Evolutionary conservation across 1,140 invertebrate genomes (phyloP).

Genomic region (Procambarus virginalis): DNA sequence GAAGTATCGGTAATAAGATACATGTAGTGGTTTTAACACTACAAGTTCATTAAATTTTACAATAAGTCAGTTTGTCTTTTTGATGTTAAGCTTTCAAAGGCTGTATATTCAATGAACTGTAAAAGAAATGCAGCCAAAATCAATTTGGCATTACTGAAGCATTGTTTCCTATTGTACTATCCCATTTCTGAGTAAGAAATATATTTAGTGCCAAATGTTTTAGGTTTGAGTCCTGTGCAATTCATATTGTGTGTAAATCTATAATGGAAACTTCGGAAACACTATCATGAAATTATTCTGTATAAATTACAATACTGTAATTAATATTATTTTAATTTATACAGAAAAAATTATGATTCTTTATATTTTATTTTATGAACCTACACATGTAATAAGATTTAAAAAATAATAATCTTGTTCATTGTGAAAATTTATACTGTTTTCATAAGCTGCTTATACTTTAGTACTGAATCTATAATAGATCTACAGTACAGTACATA

Average conservation of each 20-base stretch:
- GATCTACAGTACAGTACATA: no score
- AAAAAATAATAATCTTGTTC: no score
- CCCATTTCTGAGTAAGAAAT: slow-evolving; percentile 21
- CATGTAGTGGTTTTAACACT: neutral
- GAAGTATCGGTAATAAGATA: neutral
- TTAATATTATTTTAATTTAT: neutral
- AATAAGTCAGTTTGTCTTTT: neutral
- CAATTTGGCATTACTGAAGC: neutral
- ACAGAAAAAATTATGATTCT: neutral
- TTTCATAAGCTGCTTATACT: no score
- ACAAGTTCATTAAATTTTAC: neutral
- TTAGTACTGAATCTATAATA: no score
- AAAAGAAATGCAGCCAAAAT: neutral
- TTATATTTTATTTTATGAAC: neutral
- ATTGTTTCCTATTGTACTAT: slow-evolving; percentile 12
- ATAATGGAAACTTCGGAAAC: neutral
- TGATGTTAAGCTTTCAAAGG: slow-evolving; percentile 1
- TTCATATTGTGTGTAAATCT: slow-evolving; percentile 8
- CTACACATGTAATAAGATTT: neutral
- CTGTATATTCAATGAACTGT: slow-evolving; percentile 1
- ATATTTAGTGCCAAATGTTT: slow-evolving; percentile 51
- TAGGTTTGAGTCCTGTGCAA: neutral
- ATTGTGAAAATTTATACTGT: no score
- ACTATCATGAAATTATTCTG: no score
- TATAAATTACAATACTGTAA: neutral